phyloP scores from a whole-genome alignment of 1,140 invertebrate species.

The Drosophila ercepeae region DNA sequence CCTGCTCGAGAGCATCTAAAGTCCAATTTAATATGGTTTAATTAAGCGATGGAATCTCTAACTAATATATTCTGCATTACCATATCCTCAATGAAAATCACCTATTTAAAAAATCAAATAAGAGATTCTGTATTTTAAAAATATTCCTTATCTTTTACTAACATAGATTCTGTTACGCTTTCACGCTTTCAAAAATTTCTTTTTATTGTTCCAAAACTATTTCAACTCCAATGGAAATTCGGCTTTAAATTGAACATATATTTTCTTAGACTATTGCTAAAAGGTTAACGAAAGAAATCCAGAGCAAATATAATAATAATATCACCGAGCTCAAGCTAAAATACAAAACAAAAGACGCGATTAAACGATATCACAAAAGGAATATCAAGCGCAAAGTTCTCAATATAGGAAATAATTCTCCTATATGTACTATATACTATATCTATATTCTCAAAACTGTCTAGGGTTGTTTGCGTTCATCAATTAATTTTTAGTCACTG shows the following conservation, averaged over 20 bases:
- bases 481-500: slow-evolving; percentile 18
- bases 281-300: neutral
- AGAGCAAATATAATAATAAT: slow-evolving; percentile 4
- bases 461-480: slow-evolving; percentile 10
- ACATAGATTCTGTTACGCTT: no score
- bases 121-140: neutral
- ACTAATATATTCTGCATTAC: neutral
- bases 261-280: neutral
- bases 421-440: slow-evolving; percentile 31
- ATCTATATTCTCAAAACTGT: slow-evolving; percentile 17
- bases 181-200: neutral
- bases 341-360: slow-evolving; percentile 5
- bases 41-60: neutral
- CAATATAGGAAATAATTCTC: slow-evolving; percentile 33
- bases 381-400: slow-evolving; percentile 33
- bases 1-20: slow-evolving; percentile 77
- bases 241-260: neutral
- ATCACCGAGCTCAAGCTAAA: slow-evolving; percentile 28
- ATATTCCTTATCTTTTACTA: no score
- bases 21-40: neutral
- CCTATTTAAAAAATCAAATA: neutral
- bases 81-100: neutral
- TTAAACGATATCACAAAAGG: slow-evolving; percentile 22
- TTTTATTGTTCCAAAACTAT: neutral
- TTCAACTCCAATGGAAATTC: neutral